phyloP scores from a whole-genome alignment of 92 coral and sea anemone genomes.

The Scolanthus callimorphus region DNA sequence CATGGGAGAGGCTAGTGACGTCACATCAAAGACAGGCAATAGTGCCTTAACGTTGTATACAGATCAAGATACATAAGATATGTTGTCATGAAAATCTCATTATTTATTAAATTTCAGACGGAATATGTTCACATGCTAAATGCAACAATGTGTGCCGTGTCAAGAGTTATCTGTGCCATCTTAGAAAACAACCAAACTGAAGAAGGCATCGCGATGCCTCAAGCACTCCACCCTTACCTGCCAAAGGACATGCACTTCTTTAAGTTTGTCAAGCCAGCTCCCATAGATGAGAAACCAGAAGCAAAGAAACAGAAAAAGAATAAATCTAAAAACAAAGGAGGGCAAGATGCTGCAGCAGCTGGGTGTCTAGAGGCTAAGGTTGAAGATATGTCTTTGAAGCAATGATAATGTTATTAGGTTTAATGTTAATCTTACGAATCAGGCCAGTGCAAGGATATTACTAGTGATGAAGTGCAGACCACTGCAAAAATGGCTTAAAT shows the following conservation, averaged over 20 bases:
- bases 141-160: slow-evolving; percentile 97
- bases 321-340: slow-evolving; percentile 61
- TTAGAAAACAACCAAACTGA: slow-evolving; percentile 97
- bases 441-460: no score
- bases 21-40: no score
- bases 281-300: slow-evolving; percentile 92
- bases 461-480: no score
- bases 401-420: no score
- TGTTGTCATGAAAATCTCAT: not conserved
- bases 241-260: slow-evolving; percentile 82
- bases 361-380: slow-evolving; percentile 65
- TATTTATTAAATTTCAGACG: no score
- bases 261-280: slow-evolving; percentile 97
- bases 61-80: no score
- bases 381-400: slow-evolving; percentile 54
- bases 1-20: no score
- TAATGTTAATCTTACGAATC: no score
- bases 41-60: no score
- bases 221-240: slow-evolving; percentile 70
- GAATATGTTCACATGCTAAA: slow-evolving; percentile 97
- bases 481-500: no score
- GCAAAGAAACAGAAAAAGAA: slow-evolving; percentile 91
- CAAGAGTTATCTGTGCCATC: slow-evolving; percentile 90
- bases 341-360: slow-evolving; percentile 7
- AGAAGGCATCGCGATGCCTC: slow-evolving; percentile 84